Percentiles rank a stretch among this genome's conserved stretches.
Evolutionary conservation across 2,113 vertebrate genomes (phyloP).

Genomic region (Syrmaticus mikado): DNA sequence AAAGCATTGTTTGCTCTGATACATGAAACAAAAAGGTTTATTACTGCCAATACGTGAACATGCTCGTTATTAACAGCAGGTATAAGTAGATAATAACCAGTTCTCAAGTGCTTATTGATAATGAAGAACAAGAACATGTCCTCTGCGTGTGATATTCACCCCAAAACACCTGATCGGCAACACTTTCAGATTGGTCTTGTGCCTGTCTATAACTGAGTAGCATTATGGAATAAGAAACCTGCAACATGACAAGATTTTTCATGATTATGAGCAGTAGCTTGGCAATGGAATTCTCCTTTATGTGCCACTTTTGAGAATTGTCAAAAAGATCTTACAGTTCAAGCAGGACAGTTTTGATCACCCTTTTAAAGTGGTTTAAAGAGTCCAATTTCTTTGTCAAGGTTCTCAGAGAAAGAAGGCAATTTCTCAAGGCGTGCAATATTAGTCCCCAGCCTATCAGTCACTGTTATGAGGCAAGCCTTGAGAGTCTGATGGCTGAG

Average conservation of each 20-base stretch:
- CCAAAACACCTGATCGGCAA: slow-evolving; percentile 9
- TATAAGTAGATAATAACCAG: neutral
- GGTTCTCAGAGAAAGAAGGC: slow-evolving; percentile 60
- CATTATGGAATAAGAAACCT: neutral
- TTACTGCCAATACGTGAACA: neutral
- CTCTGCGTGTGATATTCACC: neutral
- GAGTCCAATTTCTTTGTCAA: slow-evolving; percentile 76
- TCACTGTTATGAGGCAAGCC: slow-evolving; percentile 68
- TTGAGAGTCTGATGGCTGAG: slow-evolving; percentile 62
- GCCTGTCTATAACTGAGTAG: neutral
- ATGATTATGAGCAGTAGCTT: slow-evolving; percentile 12
- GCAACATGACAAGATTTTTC: neutral
- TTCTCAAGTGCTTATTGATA: neutral
- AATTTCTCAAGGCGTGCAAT: slow-evolving; percentile 60
- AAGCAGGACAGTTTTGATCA: slow-evolving; percentile 60
- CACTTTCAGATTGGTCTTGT: neutral
- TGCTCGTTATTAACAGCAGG: neutral
- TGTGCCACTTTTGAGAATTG: slow-evolving; percentile 24
- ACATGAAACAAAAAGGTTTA: neutral
- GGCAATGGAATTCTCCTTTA: slow-evolving; percentile 39
- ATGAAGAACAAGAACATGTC: neutral
- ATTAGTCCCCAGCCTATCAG: slow-evolving; percentile 50
- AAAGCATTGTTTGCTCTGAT: neutral
- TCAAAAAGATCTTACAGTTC: slow-evolving; percentile 39
- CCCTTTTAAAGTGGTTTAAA: slow-evolving; percentile 56